Conservation (phyloP, 2,888 invertebrate species). For the Lissonota sp. region DNA sequence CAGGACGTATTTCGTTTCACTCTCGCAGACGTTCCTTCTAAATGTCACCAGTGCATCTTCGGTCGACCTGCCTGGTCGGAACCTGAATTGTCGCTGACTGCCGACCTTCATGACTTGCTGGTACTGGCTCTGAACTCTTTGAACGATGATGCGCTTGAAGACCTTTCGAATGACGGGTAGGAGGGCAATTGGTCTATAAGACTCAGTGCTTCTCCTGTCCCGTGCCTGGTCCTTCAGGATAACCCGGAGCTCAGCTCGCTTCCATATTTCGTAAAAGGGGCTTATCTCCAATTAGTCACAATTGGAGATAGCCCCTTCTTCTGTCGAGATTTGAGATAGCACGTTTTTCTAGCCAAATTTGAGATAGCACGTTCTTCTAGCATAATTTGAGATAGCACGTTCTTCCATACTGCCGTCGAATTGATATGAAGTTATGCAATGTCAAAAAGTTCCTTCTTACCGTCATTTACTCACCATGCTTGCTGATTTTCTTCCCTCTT, state of each 20-base stretch:
- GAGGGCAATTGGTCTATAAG: constrained; percentile 73
- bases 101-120: not conserved
- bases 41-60: constrained; percentile 66
- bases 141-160: constrained; percentile 68
- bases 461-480: too few species aligned
- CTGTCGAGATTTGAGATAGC: too few species aligned
- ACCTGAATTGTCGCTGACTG: constrained; percentile 74
- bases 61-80: constrained; percentile 71
- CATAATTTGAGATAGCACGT: too few species aligned
- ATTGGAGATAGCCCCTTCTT: too few species aligned
- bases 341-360: too few species aligned
- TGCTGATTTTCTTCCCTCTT: too few species aligned
- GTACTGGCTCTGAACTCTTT: constrained; percentile 62
- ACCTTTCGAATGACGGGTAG: constrained; percentile 74
- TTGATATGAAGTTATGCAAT: too few species aligned
- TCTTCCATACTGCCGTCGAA: too few species aligned
- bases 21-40: not conserved
- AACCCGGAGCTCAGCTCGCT: constrained; percentile 45
- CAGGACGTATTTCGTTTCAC: constrained; percentile 68
- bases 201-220: constrained; percentile 66
- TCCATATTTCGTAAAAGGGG: constrained; percentile 51
- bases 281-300: too few species aligned
- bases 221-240: constrained; percentile 46
- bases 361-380: too few species aligned
- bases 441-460: too few species aligned